Base-by-base conservation (phyloP, 2,797 vertebrate genomes). In the Tokudaia tokunoshimensis region DNA sequence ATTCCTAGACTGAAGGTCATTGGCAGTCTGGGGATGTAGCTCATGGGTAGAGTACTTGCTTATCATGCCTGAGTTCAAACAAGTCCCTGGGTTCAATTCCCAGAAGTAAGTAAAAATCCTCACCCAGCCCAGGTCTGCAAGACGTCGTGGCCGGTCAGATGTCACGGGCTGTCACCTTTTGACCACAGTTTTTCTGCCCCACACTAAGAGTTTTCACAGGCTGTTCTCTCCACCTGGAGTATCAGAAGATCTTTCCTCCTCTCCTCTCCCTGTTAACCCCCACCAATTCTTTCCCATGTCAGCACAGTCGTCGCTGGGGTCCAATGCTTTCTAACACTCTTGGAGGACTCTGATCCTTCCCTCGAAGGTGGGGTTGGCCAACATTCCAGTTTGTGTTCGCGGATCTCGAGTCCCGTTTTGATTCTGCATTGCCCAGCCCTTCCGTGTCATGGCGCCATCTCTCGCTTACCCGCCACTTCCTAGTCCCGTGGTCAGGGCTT, bases 201-300 rank as follows among this genome's bases (percentile, higher is more conserved):
- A n/a, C 11, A 50, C 17, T 24, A 34, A 89, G 52, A 10, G 12
- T n/a, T 93, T 72, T 24, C 61, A 67, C 10, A 1, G n/a, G 11
- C 91, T 78, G 0, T 63, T 74, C 86, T 63, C 59, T 95, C 79
- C 41, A 7, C n/a, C 37, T 5, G 59, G 15, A 44, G 5, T 84
- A 37, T 55, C 85, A 47, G 74, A 15, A 29, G 29, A 15, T 70
- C 95, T 70, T 22, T 24, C 82, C 75, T 76, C 44, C 3, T 63
- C 63, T 92, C 84, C 86, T 57, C 41, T 61, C 7, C 29, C 81
- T 6, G 3, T 94, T 88, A 91, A 74, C 8, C 24, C 31, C 52
- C 70, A 50, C 24, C 57, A 44, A 0, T 34, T 61, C 92, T 87
- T 96, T 92, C 79, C 72, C 70, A 80, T 80, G 91, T 94, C 34